Evolutionary conservation across 2,113 vertebrate species (phyloP).

Genomic region (Hemiscyllium ocellatum): DNA sequence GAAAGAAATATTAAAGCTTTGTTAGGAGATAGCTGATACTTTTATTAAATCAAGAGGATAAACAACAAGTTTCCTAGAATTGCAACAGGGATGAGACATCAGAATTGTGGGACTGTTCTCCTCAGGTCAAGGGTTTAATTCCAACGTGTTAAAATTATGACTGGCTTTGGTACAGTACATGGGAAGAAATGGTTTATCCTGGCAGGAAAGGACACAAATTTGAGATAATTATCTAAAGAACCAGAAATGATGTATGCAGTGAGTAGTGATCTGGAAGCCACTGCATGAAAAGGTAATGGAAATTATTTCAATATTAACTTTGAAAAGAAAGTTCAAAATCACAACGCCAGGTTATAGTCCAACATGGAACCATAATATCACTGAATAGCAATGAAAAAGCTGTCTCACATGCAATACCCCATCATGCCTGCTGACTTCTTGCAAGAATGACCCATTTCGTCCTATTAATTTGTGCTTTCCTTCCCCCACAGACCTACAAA

Average conservation of each 20-base stretch:
- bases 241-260: background rate
- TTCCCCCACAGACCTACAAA: background rate
- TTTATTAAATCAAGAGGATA: background rate
- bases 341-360: too few species aligned
- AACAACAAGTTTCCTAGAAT: background rate
- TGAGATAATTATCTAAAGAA: background rate
- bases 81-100: background rate
- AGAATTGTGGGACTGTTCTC: background rate
- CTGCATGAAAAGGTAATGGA: too few species aligned
- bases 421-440: background rate
- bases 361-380: background rate
- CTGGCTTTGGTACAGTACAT: background rate
- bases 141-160: background rate
- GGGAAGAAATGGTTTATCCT: background rate
- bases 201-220: background rate
- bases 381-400: background rate
- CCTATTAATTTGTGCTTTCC: too few species aligned
- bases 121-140: background rate
- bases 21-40: background rate
- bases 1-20: too few species aligned
- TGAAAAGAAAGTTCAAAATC: too few species aligned
- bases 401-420: background rate
- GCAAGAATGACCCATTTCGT: background rate
- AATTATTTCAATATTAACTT: too few species aligned
- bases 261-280: background rate